phyloP scores from a whole-genome alignment of 2,888 invertebrate genomes.

The Escarpia spicata region DNA sequence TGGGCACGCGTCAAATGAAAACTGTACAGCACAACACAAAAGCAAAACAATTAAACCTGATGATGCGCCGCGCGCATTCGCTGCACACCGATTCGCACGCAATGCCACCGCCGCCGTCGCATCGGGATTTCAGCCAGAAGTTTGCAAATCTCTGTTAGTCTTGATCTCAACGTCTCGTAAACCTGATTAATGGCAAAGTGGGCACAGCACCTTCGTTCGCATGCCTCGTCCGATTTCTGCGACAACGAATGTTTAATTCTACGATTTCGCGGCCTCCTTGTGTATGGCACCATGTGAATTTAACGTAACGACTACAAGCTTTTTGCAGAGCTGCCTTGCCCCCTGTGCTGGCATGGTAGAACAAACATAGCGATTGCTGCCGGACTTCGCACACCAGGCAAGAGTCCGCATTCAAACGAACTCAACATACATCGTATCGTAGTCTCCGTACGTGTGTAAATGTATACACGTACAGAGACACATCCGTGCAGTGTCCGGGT shows the following conservation, averaged over 20 bases:
- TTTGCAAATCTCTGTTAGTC: background rate
- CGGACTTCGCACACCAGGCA: background rate
- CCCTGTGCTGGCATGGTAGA: background rate
- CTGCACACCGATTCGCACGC: too few relatives aligned
- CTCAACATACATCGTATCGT: too few relatives aligned
- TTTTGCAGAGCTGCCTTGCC: background rate
- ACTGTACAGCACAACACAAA: constrained; percentile 16
- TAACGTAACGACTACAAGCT: constrained; percentile 1
- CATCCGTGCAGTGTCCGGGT: background rate
- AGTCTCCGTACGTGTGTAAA: background rate
- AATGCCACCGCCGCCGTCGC: too few relatives aligned
- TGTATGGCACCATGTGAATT: background rate
- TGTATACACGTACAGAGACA: background rate
- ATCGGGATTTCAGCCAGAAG: too few relatives aligned
- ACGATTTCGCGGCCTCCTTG: background rate
- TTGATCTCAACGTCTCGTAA: background rate
- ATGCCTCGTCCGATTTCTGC: background rate
- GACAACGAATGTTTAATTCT: background rate
- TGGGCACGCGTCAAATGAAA: constrained; percentile 16
- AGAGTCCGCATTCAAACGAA: background rate
- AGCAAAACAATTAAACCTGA: background rate
- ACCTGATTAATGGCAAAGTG: constrained; percentile 1
- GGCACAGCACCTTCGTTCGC: background rate
- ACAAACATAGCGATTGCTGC: background rate
- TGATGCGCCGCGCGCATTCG: background rate